Evolutionary conservation across 2,888 invertebrate genomes (phyloP).

Genomic region (Eledona agricola): DNA sequence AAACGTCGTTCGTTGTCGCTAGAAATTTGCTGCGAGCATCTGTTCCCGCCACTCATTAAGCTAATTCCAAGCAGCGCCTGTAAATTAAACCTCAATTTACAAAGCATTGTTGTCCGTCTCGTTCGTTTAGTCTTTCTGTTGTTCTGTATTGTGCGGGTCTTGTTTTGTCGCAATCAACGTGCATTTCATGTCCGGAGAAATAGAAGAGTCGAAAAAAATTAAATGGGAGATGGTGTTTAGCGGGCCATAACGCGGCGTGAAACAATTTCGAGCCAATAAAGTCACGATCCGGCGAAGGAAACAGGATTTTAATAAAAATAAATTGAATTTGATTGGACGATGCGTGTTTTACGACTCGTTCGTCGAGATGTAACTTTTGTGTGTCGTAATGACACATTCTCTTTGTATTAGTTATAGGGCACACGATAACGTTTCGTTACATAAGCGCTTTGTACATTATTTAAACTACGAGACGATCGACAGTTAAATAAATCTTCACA

Average conservation of each 20-base stretch:
- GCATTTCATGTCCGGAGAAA: constrained; percentile 2
- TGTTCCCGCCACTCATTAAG: constrained; percentile 27
- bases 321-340: constrained; percentile 14
- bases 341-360: constrained; percentile 1
- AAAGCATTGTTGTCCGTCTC: constrained; percentile 11
- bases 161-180: constrained; percentile 17
- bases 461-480: no score
- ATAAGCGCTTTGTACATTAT: no score
- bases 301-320: constrained; percentile 5
- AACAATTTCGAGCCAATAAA: constrained; percentile 7
- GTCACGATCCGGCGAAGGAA: constrained; percentile 13
- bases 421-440: no score
- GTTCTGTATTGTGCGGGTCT: constrained; percentile 10
- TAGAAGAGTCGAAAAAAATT: constrained; percentile 2
- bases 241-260: constrained; percentile 7
- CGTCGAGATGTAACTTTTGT: constrained; percentile 3
- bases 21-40: constrained; percentile 25
- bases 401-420: no score
- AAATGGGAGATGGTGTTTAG: constrained; percentile 1
- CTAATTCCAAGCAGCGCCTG: constrained; percentile 20
- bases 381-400: no score
- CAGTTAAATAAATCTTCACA: no score
- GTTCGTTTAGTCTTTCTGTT: constrained; percentile 11
- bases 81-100: constrained; percentile 32
- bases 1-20: constrained; percentile 9